Evolutionary conservation across 2,888 invertebrate species (phyloP).

Genomic region (Aphrophora alni): DNA sequence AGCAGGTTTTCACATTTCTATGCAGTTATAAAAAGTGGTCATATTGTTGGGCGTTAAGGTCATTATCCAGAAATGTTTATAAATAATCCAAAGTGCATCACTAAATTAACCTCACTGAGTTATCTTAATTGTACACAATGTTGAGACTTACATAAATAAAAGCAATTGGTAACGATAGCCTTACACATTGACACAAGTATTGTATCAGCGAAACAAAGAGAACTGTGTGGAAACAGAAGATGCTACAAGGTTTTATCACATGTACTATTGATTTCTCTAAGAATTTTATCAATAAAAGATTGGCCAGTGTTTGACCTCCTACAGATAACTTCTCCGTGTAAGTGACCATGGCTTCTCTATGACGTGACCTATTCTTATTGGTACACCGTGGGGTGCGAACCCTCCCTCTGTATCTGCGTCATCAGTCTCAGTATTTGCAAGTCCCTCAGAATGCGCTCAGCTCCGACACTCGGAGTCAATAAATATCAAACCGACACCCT

Average conservation of each 20-base stretch:
- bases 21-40: no score
- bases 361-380: slow-evolving; percentile 9
- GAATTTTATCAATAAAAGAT: background rate
- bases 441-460: no score
- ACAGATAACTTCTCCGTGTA: background rate
- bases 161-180: no score
- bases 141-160: background rate
- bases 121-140: background rate
- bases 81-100: no score
- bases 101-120: no score
- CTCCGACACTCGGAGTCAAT: no score
- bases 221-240: background rate
- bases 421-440: background rate
- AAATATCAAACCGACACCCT: no score
- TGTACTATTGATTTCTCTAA: background rate
- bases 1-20: no score
- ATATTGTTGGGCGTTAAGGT: no score
- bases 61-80: no score
- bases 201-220: background rate
- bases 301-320: background rate
- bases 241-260: background rate
- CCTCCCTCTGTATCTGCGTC: slow-evolving; percentile 1
- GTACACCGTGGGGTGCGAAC: background rate
- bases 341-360: slow-evolving; percentile 5
- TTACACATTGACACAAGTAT: background rate